Evolutionary conservation across 2,888 invertebrate species (phyloP).

Genomic region (Sabatieria punctata): DNA sequence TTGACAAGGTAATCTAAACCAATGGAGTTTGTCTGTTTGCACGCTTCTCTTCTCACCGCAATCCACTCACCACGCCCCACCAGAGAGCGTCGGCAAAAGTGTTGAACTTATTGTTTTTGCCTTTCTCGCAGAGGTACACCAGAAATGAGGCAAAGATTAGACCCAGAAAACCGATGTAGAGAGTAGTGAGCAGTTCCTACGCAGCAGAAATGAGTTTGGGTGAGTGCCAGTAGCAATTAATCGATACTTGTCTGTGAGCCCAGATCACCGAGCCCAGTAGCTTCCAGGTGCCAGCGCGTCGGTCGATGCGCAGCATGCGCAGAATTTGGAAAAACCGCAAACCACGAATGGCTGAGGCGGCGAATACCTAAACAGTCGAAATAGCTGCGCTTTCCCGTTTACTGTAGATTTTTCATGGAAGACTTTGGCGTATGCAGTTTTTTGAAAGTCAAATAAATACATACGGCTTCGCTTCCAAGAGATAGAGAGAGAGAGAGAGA

Average conservation of each 20-base stretch:
- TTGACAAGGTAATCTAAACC: conserved; percentile 73
- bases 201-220: no score
- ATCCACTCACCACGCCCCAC: conserved; percentile 79
- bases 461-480: no score
- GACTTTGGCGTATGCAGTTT: no score
- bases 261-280: conserved; percentile 81
- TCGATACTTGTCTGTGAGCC: conserved; percentile 74
- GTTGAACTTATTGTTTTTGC: conserved; percentile 58
- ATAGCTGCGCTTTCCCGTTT: no score
- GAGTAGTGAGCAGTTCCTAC: conserved; percentile 84
- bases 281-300: conserved; percentile 86
- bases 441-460: no score
- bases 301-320: conserved; percentile 85
- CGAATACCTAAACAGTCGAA: no score
- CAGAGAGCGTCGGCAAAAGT: conserved; percentile 84
- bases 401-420: no score
- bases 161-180: conserved; percentile 84
- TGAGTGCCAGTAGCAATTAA: no score
- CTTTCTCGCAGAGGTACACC: conserved; percentile 82
- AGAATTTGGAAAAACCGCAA: conserved; percentile 87
- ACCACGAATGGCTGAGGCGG: conserved; percentile 74
- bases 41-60: conserved; percentile 1
- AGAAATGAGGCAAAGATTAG: conserved; percentile 84
- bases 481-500: no score
- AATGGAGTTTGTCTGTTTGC: conserved; percentile 4